Percentiles rank a stretch among this genome's conserved stretches.
Evolutionary conservation across 2,888 invertebrate genomes (phyloP).

Genomic region (Alcis repandata): DNA sequence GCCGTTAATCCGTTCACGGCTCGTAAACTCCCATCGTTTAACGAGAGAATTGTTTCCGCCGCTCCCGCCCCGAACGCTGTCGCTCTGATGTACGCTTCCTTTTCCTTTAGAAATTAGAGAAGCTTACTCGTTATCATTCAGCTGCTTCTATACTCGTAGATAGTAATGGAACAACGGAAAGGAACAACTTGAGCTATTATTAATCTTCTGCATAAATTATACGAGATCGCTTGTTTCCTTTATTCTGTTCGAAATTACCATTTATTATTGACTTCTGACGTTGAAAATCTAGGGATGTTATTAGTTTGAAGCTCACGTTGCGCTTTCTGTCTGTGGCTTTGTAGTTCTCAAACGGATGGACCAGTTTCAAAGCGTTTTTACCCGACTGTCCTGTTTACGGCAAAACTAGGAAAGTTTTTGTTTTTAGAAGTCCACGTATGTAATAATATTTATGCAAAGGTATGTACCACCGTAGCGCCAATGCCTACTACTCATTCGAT

Average conservation of each 20-base stretch:
- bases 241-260: neutral
- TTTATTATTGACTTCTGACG: no score
- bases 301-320: no score
- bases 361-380: no score
- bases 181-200: neutral
- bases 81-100: constrained; percentile 7
- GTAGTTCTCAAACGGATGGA: no score
- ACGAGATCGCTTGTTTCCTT: neutral
- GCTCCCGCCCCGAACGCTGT: constrained; percentile 5
- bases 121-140: neutral
- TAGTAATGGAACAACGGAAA: neutral
- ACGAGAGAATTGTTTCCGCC: constrained; percentile 26
- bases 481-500: no score
- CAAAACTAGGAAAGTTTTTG: no score
- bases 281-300: no score
- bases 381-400: no score
- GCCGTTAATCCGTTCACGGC: constrained; percentile 34
- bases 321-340: no score
- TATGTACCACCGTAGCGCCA: no score
- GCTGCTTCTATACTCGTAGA: neutral
- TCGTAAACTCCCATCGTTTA: constrained; percentile 32
- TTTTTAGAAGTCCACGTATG: no score
- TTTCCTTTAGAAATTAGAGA: constrained; percentile 14
- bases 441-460: no score
- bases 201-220: neutral